Evolutionary conservation across 2,888 invertebrate species (phyloP), one percentile per base, ranked within the genome.

Genomic region (Stenodema calcarata): DNA sequence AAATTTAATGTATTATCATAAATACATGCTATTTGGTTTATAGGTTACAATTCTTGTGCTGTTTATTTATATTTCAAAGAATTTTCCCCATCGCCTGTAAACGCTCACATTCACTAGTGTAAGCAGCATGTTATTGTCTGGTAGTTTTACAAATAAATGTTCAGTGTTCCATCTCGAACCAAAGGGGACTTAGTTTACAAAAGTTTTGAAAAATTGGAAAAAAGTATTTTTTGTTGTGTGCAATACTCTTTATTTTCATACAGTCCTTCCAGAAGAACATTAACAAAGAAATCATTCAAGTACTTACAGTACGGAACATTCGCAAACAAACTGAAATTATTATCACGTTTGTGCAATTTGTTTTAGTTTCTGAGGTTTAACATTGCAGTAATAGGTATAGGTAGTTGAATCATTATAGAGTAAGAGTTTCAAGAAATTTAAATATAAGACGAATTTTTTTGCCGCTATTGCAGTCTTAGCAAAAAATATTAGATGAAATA

Each of bases 1-100:
- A 87, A 87, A 86, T 78, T 86, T 86, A 76, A 79, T 84, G 79
- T 88, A 86, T 88, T 88, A 82, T 86, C 83, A 82, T 80, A 87
- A 88, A 88, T 87, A 88, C 86, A 88, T 87, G 82, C 81, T 81
- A 87, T 41, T 78, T 35, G 44, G 44, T 81, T 87, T 81, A 62
- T 80, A 80, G 42, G 83, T 84, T 85, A 87, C 87, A 87, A 87
- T 44, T 73, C 81, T 86, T 88, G 87, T 87, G 82, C 82, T 84
- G 88, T 83, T 82, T 73, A 75, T 87, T 78, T 35, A 75, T 62
- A 69, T 42, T 75, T 76, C 62, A 79, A 54, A 79, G 27, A 78
- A 30, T 86, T 79, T 86, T 84, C 80, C 79, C 83, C 84, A 82
- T 87, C 76, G 76, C 84, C 85, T 88, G 86, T 76, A 84, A 54